Percentiles rank a stretch among this genome's conserved stretches.
phyloP scores from a whole-genome alignment of 1,140 invertebrate genomes.

The Rhagoletis pomonella region DNA sequence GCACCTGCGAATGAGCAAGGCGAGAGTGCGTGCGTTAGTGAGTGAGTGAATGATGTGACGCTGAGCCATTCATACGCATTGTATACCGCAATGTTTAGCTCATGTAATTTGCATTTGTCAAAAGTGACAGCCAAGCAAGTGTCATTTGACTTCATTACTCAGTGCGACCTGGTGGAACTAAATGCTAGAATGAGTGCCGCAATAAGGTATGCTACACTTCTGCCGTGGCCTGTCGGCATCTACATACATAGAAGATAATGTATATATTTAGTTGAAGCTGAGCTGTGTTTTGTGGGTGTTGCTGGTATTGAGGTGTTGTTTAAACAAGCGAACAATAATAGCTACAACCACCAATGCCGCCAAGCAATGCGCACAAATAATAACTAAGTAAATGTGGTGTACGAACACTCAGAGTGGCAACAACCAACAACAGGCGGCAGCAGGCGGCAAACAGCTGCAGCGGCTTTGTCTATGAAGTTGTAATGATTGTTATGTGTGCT shows the following conservation, averaged over 20 bases:
- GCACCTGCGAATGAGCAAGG: constrained; percentile 22
- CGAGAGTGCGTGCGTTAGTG: neutral
- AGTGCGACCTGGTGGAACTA: constrained; percentile 51
- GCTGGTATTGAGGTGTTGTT: neutral
- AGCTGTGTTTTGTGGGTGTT: constrained; percentile 30
- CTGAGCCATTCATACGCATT: neutral
- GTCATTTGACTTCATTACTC: constrained; percentile 50
- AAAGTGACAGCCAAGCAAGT: constrained; percentile 46
- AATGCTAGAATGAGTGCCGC: neutral
- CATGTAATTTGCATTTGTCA: constrained; percentile 52
- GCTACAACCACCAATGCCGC: neutral
- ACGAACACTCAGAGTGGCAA: neutral
- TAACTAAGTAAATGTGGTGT: constrained; percentile 6
- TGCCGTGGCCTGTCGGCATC: too few relatives aligned
- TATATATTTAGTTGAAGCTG: too few relatives aligned
- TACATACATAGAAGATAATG: too few relatives aligned
- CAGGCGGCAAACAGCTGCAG: neutral
- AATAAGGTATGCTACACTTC: neutral
- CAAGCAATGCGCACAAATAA: neutral
- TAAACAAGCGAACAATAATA: neutral
- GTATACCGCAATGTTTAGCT: constrained; percentile 37
- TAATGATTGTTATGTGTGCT: constrained; percentile 51
- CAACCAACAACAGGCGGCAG: neutral
- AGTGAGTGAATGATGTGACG: neutral
- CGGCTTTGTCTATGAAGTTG: constrained; percentile 32